Conservation (phyloP, 2,113 vertebrate genomes). For the Tympanuchus pallidicinctus region DNA sequence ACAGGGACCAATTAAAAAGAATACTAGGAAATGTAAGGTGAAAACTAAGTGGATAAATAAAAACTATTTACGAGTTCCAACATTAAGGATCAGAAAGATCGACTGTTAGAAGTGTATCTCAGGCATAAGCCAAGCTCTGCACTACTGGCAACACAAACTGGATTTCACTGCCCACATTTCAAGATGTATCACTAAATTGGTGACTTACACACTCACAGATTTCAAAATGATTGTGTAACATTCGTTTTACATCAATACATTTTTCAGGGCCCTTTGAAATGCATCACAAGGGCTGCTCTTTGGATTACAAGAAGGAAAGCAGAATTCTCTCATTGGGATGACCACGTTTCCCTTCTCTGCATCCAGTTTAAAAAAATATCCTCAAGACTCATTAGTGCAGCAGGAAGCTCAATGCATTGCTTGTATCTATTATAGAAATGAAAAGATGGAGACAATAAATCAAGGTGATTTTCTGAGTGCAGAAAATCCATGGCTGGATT, state of each 20-base stretch:
- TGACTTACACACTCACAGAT: neutral
- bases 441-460: neutral
- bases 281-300: neutral
- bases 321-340: neutral
- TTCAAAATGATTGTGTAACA: neutral
- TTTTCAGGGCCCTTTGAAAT: neutral
- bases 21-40: neutral
- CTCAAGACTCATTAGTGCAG: neutral
- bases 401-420: neutral
- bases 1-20: constrained; percentile 1
- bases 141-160: neutral
- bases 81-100: neutral
- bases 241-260: neutral
- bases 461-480: neutral
- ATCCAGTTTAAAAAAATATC: neutral
- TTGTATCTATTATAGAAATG: neutral
- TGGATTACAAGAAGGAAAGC: neutral
- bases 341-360: neutral
- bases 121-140: neutral
- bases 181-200: neutral
- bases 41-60: neutral
- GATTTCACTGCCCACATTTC: neutral
- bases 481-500: neutral
- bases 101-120: neutral
- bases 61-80: neutral